phyloP scores from a whole-genome alignment of 2,113 vertebrate genomes.

The Ibidorhyncha struthersii region DNA sequence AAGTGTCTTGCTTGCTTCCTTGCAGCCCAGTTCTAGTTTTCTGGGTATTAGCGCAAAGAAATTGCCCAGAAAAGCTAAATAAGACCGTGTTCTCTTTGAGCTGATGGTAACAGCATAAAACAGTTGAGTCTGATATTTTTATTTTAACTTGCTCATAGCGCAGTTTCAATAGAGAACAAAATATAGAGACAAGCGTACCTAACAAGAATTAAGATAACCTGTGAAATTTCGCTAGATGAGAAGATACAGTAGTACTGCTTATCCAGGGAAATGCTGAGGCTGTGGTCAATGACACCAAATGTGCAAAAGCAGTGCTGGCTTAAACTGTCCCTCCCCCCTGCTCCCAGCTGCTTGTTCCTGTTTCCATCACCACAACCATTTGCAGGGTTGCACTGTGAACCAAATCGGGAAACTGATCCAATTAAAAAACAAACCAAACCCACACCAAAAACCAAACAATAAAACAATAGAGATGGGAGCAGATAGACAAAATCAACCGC shows the following conservation, averaged over 20 bases:
- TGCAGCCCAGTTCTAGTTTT: not conserved
- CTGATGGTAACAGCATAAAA: not conserved
- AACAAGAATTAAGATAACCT: not conserved
- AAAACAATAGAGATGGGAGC: not conserved
- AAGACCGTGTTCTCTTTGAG: not conserved
- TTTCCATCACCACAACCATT: not conserved
- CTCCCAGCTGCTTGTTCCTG: not conserved
- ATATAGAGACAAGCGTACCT: not conserved
- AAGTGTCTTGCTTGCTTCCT: slow-evolving; percentile 11
- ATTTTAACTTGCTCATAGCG: not conserved
- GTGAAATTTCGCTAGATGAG: not conserved
- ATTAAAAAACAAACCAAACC: not conserved
- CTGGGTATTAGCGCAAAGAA: slow-evolving; percentile 24
- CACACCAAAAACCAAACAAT: not conserved
- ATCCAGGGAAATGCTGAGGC: not conserved
- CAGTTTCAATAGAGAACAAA: not conserved
- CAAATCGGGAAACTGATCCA: not conserved
- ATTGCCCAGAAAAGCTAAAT: slow-evolving; percentile 12
- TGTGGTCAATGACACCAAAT: not conserved
- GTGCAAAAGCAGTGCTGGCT: not conserved
- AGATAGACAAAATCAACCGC: not conserved
- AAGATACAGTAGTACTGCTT: not conserved
- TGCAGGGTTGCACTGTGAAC: not conserved
- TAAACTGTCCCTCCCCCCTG: not conserved
- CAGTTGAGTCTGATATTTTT: not conserved